Evolutionary conservation across 2,797 vertebrate genomes (phyloP).

Genomic region (Sardinella longiceps): DNA sequence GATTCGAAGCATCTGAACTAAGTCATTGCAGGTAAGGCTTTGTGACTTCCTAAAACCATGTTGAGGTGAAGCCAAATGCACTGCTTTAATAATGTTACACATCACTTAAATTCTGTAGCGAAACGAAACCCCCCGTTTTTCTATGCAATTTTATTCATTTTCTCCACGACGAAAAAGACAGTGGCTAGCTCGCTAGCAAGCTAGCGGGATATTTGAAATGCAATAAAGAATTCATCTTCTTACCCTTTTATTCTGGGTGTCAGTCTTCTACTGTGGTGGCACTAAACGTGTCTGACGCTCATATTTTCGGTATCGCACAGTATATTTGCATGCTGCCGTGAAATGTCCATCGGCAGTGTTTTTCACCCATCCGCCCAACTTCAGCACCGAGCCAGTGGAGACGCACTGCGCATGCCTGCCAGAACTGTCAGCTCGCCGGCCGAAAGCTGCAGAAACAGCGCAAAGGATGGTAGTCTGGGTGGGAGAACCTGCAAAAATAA

Average conservation of each 20-base stretch:
- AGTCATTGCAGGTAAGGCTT: constrained; percentile 60
- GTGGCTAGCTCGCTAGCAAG: constrained; percentile 56
- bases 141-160: constrained; percentile 46
- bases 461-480: constrained; percentile 37
- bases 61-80: not conserved
- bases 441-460: constrained; percentile 68
- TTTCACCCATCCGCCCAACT: constrained; percentile 94
- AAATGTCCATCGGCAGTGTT: constrained; percentile 83
- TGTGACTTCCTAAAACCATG: constrained; percentile 46
- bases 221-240: constrained; percentile 63
- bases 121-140: constrained; percentile 32
- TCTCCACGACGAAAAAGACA: constrained; percentile 51
- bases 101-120: not conserved
- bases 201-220: constrained; percentile 61
- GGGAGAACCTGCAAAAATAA: not conserved
- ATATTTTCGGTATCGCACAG: constrained; percentile 62
- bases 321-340: constrained; percentile 68
- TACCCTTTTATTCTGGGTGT: constrained; percentile 72
- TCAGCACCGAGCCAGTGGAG: constrained; percentile 91
- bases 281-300: constrained; percentile 56
- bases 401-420: constrained; percentile 82
- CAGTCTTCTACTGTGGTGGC: constrained; percentile 63
- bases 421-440: constrained; percentile 63
- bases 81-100: not conserved
- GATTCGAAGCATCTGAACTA: constrained; percentile 59